Conservation (phyloP, 2,113 vertebrate species). For the Macrotus californicus region DNA sequence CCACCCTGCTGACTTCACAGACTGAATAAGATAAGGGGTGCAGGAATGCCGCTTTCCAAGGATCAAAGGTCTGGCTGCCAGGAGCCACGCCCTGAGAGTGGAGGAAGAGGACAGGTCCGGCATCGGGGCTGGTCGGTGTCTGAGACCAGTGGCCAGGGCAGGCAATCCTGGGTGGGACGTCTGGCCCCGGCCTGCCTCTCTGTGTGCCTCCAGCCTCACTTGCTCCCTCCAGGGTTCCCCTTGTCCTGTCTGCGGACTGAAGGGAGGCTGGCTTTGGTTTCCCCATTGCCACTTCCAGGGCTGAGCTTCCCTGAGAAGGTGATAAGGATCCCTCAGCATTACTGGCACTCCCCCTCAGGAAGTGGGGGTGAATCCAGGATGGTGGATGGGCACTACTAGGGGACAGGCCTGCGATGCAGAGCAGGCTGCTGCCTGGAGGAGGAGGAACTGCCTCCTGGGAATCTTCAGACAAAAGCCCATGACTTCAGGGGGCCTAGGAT, state of each 20-base stretch:
- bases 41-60: neutral
- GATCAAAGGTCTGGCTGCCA: conserved; percentile 53
- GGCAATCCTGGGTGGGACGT: neutral
- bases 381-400: accelerated
- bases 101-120: neutral
- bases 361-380: neutral
- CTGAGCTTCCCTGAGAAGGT: neutral
- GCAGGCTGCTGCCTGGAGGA: neutral
- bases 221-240: neutral
- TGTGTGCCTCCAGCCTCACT: neutral
- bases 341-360: neutral
- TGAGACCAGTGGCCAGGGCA: neutral
- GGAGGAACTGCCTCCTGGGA: neutral
- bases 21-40: conserved; percentile 11
- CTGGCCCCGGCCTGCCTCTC: neutral
- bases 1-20: neutral
- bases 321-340: neutral
- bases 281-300: neutral
- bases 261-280: conserved; percentile 2
- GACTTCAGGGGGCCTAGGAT: neutral
- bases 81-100: conserved; percentile 21
- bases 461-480: neutral
- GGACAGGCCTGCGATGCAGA: neutral
- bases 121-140: accelerated
- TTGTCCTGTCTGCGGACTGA: neutral